Evolutionary conservation across 2,113 vertebrate genomes (phyloP).

Genomic region (Argyrosomus japonicus): DNA sequence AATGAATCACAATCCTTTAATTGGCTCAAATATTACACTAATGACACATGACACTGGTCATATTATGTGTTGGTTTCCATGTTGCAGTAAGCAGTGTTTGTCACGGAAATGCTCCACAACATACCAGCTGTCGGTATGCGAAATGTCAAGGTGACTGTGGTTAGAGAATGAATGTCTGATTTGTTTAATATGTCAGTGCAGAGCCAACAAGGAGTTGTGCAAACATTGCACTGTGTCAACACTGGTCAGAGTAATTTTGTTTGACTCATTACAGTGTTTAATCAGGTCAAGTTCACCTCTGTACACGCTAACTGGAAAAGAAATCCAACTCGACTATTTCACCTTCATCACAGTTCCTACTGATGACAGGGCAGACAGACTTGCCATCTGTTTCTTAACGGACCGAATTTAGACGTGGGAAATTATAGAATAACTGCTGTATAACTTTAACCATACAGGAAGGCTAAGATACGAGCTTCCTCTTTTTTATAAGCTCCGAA

Average conservation of each 20-base stretch:
- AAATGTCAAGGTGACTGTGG: constrained; percentile 76
- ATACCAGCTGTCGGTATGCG: constrained; percentile 56
- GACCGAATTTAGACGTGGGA: not conserved
- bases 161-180: constrained; percentile 68
- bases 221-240: constrained; percentile 77
- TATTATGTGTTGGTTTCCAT: constrained; percentile 43
- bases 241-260: constrained; percentile 73
- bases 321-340: constrained; percentile 48
- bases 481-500: constrained; percentile 41
- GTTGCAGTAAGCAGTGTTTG: constrained; percentile 53
- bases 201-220: constrained; percentile 65
- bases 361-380: constrained; percentile 29
- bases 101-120: constrained; percentile 61
- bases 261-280: constrained; percentile 80
- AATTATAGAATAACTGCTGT: not conserved
- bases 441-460: constrained; percentile 41
- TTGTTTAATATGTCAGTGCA: constrained; percentile 62
- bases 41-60: constrained; percentile 46
- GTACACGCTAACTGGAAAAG: constrained; percentile 52
- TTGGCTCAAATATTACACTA: constrained; percentile 40
- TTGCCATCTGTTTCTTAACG: constrained; percentile 41
- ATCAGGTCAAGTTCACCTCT: constrained; percentile 75
- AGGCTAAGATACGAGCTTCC: constrained; percentile 51
- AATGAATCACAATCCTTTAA: constrained; percentile 43
- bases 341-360: constrained; percentile 41